A percentile compares a stretch with the other conserved stretches of the same genome.
phyloP scores from a whole-genome alignment of 2,113 vertebrate genomes.

The Sinocyclocheilus rhinocerous region DNA sequence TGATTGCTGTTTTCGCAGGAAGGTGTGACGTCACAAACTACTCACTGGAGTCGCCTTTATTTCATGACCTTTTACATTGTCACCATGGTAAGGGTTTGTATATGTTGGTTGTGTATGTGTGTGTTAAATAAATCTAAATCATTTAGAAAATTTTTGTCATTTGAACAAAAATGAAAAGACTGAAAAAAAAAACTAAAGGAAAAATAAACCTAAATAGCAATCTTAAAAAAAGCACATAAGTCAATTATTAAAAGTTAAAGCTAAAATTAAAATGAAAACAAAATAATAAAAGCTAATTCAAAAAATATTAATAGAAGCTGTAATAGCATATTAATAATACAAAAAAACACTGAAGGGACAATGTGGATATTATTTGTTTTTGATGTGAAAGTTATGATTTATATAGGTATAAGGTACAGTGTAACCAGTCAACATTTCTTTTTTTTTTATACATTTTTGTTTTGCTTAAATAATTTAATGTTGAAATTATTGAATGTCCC shows the following conservation, averaged over 20 bases:
- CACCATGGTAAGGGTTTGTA: slow-evolving; percentile 81
- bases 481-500: neutral
- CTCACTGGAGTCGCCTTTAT: slow-evolving; percentile 96
- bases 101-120: neutral
- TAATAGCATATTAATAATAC: neutral
- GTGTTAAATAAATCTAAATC: neutral
- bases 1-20: slow-evolving; percentile 75
- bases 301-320: neutral
- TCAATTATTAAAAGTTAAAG: neutral
- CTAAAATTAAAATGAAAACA: neutral
- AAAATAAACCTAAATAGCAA: neutral
- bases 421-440: neutral
- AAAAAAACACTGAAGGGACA: neutral
- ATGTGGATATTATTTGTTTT: neutral
- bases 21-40: slow-evolving; percentile 94
- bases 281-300: neutral
- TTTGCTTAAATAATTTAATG: neutral
- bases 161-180: neutral
- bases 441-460: neutral
- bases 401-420: neutral
- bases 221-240: neutral
- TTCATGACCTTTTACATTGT: slow-evolving; percentile 99
- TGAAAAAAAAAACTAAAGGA: neutral
- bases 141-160: neutral
- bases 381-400: neutral